These are phyloP conservation scores for Drosophila busckii DNA, from an alignment of 1,140 invertebrate species.

Conservation along the genomic window DNA sequence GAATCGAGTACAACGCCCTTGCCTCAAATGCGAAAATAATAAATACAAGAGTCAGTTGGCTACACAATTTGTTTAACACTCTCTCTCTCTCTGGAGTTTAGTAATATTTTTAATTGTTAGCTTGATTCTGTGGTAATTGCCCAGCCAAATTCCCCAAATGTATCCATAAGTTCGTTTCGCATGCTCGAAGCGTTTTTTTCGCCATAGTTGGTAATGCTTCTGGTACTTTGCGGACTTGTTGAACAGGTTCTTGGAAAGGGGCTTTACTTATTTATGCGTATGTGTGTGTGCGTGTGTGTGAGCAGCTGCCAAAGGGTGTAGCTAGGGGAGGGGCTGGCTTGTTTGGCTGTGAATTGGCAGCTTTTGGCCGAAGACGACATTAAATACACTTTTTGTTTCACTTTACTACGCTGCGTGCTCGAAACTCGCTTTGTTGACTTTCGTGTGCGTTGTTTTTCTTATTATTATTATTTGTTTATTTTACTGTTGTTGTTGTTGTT, in stretches of 20 bases:
- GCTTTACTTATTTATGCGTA: neutral
- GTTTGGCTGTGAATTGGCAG: no score
- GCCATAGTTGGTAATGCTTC: neutral
- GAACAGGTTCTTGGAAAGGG: slow-evolving; percentile 26
- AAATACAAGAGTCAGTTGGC: slow-evolving; percentile 25
- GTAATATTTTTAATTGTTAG: no score
- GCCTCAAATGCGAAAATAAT: slow-evolving; percentile 53
- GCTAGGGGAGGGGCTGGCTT: neutral
- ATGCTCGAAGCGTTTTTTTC: no score
- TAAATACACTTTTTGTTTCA: slow-evolving; percentile 58
- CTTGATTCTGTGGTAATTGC: no score
- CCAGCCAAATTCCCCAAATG: no score
- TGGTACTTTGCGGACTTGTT: slow-evolving; percentile 15
- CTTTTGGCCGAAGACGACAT: slow-evolving; percentile 15
- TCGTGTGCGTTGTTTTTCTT: slow-evolving; percentile 23
- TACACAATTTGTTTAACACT: no score
- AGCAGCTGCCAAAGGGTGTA: slow-evolving; percentile 16
- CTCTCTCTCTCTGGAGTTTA: no score
- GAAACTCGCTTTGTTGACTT: slow-evolving; percentile 35
- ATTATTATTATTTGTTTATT: slow-evolving; percentile 17
- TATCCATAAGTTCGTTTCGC: no score
- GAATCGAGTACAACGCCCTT: slow-evolving; percentile 9
- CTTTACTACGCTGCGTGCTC: slow-evolving; percentile 22
- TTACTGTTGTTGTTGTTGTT: slow-evolving; percentile 20
- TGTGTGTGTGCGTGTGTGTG: slow-evolving; percentile 2